phyloP scores from a whole-genome alignment of 2,113 vertebrate species.

The Ivindomyrus marchei region DNA sequence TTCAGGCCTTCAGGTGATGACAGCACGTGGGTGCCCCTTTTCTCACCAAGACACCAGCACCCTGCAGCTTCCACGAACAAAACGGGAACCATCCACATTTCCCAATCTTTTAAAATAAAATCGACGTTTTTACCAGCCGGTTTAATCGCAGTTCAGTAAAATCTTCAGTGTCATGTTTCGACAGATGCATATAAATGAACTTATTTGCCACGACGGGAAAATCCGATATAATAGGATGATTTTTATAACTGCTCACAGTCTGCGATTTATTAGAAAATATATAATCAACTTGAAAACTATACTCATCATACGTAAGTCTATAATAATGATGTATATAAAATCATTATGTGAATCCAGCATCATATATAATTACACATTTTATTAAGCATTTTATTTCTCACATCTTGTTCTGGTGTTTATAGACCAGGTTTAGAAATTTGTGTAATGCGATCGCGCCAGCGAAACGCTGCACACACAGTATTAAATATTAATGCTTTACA shows the following conservation, averaged over 20 bases:
- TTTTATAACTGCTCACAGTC: background rate
- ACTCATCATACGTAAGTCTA: background rate
- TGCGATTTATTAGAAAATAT: background rate
- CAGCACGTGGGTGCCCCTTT: background rate
- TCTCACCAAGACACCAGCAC: background rate
- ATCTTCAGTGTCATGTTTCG: background rate
- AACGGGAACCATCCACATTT: background rate
- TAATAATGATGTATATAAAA: background rate
- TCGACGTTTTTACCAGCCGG: background rate
- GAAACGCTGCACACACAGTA: background rate
- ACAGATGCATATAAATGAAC: background rate
- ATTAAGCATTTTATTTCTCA: background rate
- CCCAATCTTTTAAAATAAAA: background rate
- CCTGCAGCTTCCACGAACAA: background rate
- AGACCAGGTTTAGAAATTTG: background rate
- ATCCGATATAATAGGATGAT: background rate
- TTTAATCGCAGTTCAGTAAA: background rate
- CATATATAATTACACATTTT: background rate
- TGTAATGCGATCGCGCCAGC: background rate
- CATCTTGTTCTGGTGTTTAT: background rate
- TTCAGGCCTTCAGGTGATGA: background rate
- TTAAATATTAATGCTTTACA: slow-evolving; percentile 15
- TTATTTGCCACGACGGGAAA: background rate
- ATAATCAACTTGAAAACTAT: background rate
- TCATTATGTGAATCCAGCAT: background rate